These are phyloP conservation scores for Axis porcinus DNA, from an alignment of 2,113 vertebrate genomes.

Conservation along the genomic window DNA sequence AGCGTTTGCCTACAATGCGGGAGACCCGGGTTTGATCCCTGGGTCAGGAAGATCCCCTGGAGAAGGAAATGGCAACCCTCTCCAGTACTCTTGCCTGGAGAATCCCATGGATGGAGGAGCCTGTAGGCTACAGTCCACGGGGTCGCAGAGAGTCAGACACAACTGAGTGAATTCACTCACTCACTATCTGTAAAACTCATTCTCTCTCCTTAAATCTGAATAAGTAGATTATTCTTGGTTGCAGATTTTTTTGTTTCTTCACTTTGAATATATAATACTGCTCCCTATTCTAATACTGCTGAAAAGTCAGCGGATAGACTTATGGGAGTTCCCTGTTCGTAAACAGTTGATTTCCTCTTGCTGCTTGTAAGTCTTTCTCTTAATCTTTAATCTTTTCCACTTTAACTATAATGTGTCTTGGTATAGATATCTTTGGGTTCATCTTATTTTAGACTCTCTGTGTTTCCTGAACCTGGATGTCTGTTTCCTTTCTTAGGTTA, in stretches of 20 bases:
- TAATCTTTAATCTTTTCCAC: neutral
- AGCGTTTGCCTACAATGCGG: neutral
- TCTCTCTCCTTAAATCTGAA: neutral
- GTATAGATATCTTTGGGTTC: neutral
- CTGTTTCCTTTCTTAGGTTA: neutral
- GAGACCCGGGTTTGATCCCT: neutral
- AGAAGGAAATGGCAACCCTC: neutral
- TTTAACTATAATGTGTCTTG: neutral
- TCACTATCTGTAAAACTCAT: neutral
- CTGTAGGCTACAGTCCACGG: neutral
- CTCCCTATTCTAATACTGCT: neutral
- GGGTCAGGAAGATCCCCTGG: neutral
- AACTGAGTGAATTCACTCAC: fast-evolving
- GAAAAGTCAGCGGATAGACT: neutral
- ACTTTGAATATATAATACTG: neutral
- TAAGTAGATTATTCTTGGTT: neutral
- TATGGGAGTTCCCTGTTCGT: neutral
- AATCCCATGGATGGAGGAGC: neutral
- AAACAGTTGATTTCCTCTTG: neutral
- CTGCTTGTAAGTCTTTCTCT: neutral
- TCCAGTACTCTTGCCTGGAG: neutral
- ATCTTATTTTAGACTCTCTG: neutral
- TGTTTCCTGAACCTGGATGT: neutral
- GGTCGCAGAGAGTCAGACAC: neutral
- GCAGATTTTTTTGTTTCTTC: neutral